These are phyloP conservation scores for Falco punctatus DNA, from an alignment of 2,113 vertebrate genomes.

Conservation along the genomic window DNA sequence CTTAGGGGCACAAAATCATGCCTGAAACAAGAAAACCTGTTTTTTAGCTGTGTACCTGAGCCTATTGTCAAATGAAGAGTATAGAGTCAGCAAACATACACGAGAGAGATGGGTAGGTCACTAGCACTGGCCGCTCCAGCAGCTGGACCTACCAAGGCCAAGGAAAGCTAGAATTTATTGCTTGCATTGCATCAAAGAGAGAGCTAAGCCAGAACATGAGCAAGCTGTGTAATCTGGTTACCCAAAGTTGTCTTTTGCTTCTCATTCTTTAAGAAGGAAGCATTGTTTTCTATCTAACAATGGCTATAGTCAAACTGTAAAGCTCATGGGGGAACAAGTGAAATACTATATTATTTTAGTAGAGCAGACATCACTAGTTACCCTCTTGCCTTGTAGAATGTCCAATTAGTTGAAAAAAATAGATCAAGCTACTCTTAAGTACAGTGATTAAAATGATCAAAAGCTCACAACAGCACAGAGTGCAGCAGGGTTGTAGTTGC, in stretches of 20 bases:
- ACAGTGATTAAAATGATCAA: conserved; percentile 51
- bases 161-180: conserved; percentile 23
- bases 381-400: conserved; percentile 13
- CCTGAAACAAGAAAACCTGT: not conserved
- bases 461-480: not conserved
- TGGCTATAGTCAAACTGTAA: conserved; percentile 28
- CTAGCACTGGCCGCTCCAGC: not conserved
- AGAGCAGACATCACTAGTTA: conserved; percentile 16
- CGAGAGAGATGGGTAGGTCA: not conserved
- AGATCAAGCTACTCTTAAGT: conserved; percentile 31
- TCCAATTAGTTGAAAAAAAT: conserved; percentile 44
- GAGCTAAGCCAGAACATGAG: not conserved
- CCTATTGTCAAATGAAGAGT: not conserved
- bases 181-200: not conserved
- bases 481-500: not conserved
- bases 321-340: conserved; percentile 44
- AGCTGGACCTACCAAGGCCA: not conserved
- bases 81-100: not conserved
- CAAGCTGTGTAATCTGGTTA: conserved; percentile 32
- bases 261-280: conserved; percentile 12
- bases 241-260: conserved; percentile 43
- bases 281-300: conserved; percentile 42
- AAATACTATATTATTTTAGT: conserved; percentile 3
- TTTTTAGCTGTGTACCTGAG: not conserved
- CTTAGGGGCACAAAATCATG: not conserved